Percentiles rank a stretch among this genome's conserved stretches.
phyloP scores from a whole-genome alignment of 2,888 invertebrate genomes.

The Hybos culiciformis region DNA sequence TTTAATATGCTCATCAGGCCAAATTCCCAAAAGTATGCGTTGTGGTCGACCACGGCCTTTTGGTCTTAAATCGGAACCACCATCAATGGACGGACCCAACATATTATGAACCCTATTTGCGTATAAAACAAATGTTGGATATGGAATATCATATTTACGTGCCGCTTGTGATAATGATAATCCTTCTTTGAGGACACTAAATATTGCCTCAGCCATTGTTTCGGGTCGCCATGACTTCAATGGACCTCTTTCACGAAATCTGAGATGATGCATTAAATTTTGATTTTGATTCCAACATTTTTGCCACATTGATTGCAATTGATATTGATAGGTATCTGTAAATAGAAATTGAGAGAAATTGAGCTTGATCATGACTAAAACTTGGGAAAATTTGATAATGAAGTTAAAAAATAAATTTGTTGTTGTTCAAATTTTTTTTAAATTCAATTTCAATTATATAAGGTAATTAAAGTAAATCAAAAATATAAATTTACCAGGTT shows the following conservation, averaged over 20 bases:
- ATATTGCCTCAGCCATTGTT: slow-evolving; percentile 90
- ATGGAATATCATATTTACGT: slow-evolving; percentile 86
- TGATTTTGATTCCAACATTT: slow-evolving; percentile 92
- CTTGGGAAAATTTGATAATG: too few relatives aligned
- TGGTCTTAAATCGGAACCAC: slow-evolving; percentile 79
- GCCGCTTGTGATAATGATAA: slow-evolving; percentile 81
- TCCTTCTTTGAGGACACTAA: slow-evolving; percentile 82
- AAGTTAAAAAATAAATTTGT: too few relatives aligned
- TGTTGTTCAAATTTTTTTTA: too few relatives aligned
- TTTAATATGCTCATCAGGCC: slow-evolving; percentile 89
- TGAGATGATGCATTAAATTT: slow-evolving; percentile 75
- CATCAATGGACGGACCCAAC: slow-evolving; percentile 84
- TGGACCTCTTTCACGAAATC: slow-evolving; percentile 84
- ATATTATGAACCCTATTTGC: slow-evolving; percentile 89
- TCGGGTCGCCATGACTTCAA: slow-evolving; percentile 88
- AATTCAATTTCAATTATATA: too few relatives aligned
- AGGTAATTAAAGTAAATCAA: too few relatives aligned
- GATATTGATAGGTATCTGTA: slow-evolving; percentile 89
- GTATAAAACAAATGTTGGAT: slow-evolving; percentile 85
- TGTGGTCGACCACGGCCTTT: slow-evolving; percentile 85
- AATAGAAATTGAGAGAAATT: slow-evolving; percentile 18
- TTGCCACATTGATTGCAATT: slow-evolving; percentile 90
- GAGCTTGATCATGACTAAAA: too few relatives aligned
- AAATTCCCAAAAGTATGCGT: slow-evolving; percentile 77
- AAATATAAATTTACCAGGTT: too few relatives aligned